These are phyloP conservation scores for Ganaspis sp. DNA, from an alignment of 1,140 invertebrate species.

Conservation along the genomic window DNA sequence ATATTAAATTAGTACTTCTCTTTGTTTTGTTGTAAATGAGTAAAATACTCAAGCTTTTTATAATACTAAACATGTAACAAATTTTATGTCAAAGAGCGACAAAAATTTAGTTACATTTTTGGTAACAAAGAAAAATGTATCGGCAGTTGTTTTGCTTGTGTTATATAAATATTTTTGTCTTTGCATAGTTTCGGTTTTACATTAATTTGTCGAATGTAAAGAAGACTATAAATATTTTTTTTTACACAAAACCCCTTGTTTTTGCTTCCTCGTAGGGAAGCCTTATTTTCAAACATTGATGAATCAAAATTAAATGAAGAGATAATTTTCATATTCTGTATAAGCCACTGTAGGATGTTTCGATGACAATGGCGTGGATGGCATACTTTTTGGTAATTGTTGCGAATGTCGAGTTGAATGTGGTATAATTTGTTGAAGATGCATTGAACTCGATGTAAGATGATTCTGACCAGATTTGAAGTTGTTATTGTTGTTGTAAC, in stretches of 20 bases:
- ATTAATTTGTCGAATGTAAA: too few species aligned
- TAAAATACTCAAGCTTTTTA: neutral
- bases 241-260: neutral
- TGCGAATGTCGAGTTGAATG: slow-evolving; percentile 63
- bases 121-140: too few species aligned
- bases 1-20: slow-evolving; percentile 64
- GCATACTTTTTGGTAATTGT: slow-evolving; percentile 70
- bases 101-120: too few species aligned
- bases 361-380: slow-evolving; percentile 69
- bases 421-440: slow-evolving; percentile 59
- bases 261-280: too few species aligned
- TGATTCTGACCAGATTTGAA: slow-evolving; percentile 46
- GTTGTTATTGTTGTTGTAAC: slow-evolving; percentile 46
- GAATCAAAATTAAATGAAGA: slow-evolving; percentile 77
- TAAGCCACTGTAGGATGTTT: slow-evolving; percentile 74
- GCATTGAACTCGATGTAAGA: slow-evolving; percentile 53
- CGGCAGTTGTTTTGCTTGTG: too few species aligned
- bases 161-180: too few species aligned
- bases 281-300: neutral
- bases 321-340: slow-evolving; percentile 80
- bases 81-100: too few species aligned
- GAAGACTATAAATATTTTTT: neutral
- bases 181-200: too few species aligned
- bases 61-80: too few species aligned
- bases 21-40: slow-evolving; percentile 48